phyloP scores from a whole-genome alignment of 2,888 invertebrate genomes.

The Pantelozetes paolii region DNA sequence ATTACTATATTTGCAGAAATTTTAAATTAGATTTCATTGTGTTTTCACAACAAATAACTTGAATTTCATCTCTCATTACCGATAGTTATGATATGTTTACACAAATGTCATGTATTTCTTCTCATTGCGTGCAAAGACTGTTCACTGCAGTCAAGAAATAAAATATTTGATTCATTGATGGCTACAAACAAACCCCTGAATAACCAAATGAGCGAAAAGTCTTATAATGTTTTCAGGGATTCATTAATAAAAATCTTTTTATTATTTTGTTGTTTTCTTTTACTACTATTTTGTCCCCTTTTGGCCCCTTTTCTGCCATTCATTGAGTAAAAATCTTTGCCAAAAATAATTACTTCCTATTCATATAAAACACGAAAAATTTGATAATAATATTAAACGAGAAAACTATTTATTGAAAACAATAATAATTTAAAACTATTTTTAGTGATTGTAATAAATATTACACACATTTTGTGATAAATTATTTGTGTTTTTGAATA shows the following conservation, averaged over 20 bases:
- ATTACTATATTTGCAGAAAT: neutral
- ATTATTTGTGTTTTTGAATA: neutral
- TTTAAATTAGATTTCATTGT: neutral
- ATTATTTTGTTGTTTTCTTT: too few species aligned
- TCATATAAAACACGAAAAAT: neutral
- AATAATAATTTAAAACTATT: too few species aligned
- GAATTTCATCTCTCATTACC: neutral
- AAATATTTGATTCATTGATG: neutral
- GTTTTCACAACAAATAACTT: neutral
- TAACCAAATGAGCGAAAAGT: neutral
- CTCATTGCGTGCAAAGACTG: neutral
- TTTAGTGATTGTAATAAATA: too few species aligned
- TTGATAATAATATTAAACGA: too few species aligned
- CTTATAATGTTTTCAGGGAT: neutral
- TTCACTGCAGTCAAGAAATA: neutral
- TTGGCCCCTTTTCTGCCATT: neutral
- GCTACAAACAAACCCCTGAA: neutral
- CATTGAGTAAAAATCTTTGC: too few species aligned
- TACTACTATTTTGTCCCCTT: neutral
- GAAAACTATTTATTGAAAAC: too few species aligned
- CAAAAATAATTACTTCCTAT: neutral
- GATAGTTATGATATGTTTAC: slow-evolving; percentile 14
- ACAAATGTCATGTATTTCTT: slow-evolving; percentile 15
- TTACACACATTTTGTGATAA: neutral
- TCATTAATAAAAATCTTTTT: neutral